Percentiles rank a stretch among this genome's conserved stretches.
These are phyloP conservation scores for Coracias cyanogaster DNA, from an alignment of 2,797 vertebrate genomes.

Conservation along the genomic window DNA sequence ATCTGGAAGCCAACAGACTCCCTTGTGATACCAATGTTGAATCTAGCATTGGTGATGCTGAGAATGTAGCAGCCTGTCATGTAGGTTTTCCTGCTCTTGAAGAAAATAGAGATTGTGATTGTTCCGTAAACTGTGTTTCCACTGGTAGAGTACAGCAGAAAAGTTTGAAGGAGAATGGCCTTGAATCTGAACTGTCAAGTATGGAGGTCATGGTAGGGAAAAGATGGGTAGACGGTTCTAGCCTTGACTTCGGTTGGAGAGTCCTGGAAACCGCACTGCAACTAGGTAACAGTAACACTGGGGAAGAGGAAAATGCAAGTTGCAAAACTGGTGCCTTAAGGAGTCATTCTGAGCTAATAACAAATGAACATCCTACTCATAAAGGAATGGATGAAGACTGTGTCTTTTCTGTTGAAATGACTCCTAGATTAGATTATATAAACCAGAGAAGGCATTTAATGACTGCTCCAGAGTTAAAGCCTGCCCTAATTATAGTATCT, in stretches of 20 bases:
- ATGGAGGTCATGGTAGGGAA: neutral
- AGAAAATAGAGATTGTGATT: slow-evolving; percentile 32
- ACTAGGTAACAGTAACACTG: neutral
- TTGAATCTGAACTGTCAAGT: neutral
- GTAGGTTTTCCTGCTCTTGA: neutral
- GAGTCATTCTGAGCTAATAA: neutral
- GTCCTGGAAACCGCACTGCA: neutral
- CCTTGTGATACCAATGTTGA: neutral
- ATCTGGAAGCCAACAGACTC: neutral
- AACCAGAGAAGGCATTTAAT: neutral
- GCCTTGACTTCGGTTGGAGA: neutral
- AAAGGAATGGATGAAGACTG: neutral
- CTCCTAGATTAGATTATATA: neutral
- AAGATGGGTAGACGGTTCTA: neutral
- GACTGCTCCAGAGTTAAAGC: neutral
- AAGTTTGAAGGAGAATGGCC: neutral
- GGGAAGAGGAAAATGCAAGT: neutral
- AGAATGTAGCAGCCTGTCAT: neutral
- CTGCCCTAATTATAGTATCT: slow-evolving; percentile 45
- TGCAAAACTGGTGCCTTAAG: neutral
- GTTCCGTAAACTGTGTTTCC: neutral
- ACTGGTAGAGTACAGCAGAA: neutral
- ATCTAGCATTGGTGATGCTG: neutral
- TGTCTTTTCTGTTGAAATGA: slow-evolving; percentile 15
- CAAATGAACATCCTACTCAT: neutral